Conservation (phyloP, 2,113 vertebrate genomes). For the Rhipidura dahli region DNA sequence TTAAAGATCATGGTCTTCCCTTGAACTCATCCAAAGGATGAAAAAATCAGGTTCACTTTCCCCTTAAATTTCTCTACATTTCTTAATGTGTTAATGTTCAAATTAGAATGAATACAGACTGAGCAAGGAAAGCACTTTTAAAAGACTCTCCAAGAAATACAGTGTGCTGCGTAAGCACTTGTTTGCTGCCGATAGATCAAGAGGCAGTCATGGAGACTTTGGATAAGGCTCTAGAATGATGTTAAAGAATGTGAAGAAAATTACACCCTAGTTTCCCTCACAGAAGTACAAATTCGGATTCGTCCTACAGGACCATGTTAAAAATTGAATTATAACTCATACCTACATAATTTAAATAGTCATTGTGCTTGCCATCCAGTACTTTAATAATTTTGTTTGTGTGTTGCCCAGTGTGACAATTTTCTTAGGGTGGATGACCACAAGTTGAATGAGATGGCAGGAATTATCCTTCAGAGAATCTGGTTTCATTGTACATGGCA, state of each 20-base stretch:
- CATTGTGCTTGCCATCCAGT: background rate
- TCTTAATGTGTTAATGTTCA: background rate
- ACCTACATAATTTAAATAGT: background rate
- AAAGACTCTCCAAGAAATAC: background rate
- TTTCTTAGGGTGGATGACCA: background rate
- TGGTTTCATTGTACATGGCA: background rate
- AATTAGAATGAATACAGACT: background rate
- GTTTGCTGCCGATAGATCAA: background rate
- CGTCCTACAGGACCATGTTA: background rate
- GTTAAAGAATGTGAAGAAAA: background rate
- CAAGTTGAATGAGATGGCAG: background rate
- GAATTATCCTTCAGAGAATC: background rate
- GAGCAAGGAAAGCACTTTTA: background rate
- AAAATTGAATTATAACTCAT: background rate
- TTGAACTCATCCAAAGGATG: background rate
- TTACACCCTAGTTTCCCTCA: background rate
- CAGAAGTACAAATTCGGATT: background rate
- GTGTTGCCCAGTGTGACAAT: background rate
- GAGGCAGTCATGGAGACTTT: background rate
- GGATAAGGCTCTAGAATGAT: background rate
- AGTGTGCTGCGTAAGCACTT: background rate
- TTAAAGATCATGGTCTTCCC: background rate
- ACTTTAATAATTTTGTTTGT: background rate
- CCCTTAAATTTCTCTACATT: background rate
- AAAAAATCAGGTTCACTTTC: background rate